Evolutionary conservation across 1,140 invertebrate genomes (phyloP).

Genomic region (Calosoma granatense): DNA sequence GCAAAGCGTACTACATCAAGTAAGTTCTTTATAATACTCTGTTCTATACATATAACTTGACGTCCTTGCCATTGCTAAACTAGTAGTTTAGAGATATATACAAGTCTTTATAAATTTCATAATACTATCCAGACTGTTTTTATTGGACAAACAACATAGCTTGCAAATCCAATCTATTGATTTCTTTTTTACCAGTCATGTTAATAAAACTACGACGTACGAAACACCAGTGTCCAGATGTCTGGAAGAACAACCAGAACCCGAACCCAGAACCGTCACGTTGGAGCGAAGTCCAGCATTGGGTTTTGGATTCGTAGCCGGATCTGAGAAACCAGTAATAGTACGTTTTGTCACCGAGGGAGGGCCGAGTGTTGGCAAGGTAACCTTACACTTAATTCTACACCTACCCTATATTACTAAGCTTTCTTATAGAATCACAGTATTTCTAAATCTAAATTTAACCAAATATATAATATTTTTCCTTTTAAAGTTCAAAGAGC

Average conservation of each 20-base stretch:
- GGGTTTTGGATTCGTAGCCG: constrained; percentile 89
- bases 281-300: constrained; percentile 61
- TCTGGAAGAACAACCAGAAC: constrained; percentile 50
- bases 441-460: too few relatives aligned
- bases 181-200: too few relatives aligned
- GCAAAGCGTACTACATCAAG: constrained; percentile 83
- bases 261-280: constrained; percentile 63
- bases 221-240: constrained; percentile 47
- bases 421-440: too few relatives aligned
- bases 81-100: not conserved
- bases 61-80: not conserved
- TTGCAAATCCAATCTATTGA: too few relatives aligned
- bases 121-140: too few relatives aligned
- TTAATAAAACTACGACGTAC: constrained; percentile 83
- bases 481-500: too few relatives aligned
- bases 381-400: constrained; percentile 21
- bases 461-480: too few relatives aligned
- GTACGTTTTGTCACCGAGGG: constrained; percentile 78
- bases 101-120: too few relatives aligned
- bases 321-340: constrained; percentile 81
- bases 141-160: too few relatives aligned
- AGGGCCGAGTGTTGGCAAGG: constrained; percentile 79
- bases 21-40: constrained; percentile 40
- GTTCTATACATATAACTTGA: too few relatives aligned
- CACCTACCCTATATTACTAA: not conserved